phyloP scores from a whole-genome alignment of 2,888 invertebrate species.

The Pyrrhosoma nymphula region DNA sequence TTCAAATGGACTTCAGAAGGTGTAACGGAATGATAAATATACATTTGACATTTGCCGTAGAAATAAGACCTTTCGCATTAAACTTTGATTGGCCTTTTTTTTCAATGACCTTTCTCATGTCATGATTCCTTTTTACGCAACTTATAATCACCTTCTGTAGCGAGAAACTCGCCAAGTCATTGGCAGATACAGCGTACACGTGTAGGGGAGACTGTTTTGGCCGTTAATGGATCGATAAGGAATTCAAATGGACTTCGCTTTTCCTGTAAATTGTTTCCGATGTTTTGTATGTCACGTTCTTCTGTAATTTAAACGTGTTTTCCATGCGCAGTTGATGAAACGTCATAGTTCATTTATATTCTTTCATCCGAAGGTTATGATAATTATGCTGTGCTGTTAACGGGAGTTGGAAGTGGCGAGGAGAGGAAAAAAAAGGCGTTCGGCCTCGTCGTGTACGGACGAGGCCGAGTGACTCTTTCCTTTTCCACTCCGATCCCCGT shows the following conservation, averaged over 20 bases:
- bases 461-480: constrained; percentile 9
- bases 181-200: neutral
- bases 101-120: neutral
- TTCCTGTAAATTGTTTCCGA: neutral
- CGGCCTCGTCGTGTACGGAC: neutral
- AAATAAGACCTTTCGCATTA: neutral
- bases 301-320: neutral
- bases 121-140: neutral
- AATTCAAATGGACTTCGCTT: neutral
- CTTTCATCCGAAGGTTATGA: neutral
- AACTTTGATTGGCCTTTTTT: no score
- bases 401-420: neutral
- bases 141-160: neutral
- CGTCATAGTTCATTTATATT: neutral
- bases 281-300: neutral
- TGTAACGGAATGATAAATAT: neutral
- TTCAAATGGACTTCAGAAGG: neutral
- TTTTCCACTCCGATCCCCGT: neutral
- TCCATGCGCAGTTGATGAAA: neutral
- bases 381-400: neutral
- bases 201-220: neutral
- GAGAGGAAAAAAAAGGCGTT: neutral
- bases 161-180: neutral
- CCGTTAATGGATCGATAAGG: neutral
- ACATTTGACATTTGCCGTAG: neutral